These are phyloP conservation scores for Oppia nitens DNA, from an alignment of 1,140 invertebrate genomes.

Conservation along the genomic window DNA sequence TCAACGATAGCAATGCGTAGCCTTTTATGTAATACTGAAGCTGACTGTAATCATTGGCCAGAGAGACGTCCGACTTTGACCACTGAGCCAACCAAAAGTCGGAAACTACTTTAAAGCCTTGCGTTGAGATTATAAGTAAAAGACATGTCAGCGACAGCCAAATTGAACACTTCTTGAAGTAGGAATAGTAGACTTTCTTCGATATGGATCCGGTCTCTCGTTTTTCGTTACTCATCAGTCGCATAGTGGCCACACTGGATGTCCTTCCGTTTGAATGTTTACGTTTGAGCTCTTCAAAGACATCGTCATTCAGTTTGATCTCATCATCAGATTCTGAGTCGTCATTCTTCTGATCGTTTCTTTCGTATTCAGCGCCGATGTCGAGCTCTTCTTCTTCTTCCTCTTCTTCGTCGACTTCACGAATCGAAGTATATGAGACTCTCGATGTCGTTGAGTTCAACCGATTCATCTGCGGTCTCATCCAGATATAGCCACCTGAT, in stretches of 20 bases:
- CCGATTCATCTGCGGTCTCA: background rate
- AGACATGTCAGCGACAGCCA: constrained; percentile 36
- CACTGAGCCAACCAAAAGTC: constrained; percentile 24
- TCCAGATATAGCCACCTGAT: background rate
- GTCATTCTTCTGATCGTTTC: background rate
- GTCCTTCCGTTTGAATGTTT: background rate
- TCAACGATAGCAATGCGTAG: constrained; percentile 26
- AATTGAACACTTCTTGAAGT: constrained; percentile 42
- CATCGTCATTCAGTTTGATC: background rate
- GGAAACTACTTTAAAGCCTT: constrained; percentile 21
- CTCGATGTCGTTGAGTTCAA: constrained; percentile 2
- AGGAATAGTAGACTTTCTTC: constrained; percentile 40
- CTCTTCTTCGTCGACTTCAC: constrained; percentile 31
- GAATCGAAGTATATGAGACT: constrained; percentile 15
- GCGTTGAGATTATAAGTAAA: constrained; percentile 28
- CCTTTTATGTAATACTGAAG: constrained; percentile 23
- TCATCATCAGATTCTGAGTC: background rate
- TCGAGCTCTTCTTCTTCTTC: constrained; percentile 20
- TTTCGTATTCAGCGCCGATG: constrained; percentile 16
- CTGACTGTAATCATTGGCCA: background rate
- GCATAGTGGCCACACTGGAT: constrained; percentile 18
- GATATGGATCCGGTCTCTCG: constrained; percentile 43
- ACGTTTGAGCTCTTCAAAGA: background rate
- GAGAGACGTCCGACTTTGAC: constrained; percentile 16
- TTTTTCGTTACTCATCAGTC: constrained; percentile 35